A percentile compares a stretch with the other conserved stretches of the same genome.
Evolutionary conservation across 2,113 vertebrate genomes (phyloP).

Genomic region (Nibea coibor): DNA sequence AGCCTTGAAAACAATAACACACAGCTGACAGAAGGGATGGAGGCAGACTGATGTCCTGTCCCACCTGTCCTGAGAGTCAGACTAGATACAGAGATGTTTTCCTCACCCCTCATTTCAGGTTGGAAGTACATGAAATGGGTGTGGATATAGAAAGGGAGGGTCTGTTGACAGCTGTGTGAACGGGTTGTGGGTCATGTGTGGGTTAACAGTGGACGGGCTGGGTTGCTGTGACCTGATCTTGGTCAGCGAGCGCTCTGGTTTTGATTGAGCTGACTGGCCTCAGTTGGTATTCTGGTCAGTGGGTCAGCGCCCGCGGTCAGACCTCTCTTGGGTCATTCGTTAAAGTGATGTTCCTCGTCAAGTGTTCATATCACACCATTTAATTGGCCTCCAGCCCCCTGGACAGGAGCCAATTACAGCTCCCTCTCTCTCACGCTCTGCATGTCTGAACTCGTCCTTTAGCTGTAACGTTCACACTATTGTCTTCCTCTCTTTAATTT

Average conservation of each 20-base stretch:
- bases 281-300: constrained; percentile 68
- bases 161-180: constrained; percentile 29
- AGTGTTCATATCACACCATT: constrained; percentile 68
- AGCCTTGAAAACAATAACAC: too few relatives aligned
- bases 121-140: neutral
- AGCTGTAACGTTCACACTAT: constrained; percentile 1
- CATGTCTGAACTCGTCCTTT: constrained; percentile 21
- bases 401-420: constrained; percentile 62
- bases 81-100: too few relatives aligned
- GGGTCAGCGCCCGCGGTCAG: constrained; percentile 62
- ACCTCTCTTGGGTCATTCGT: constrained; percentile 48
- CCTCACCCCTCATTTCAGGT: neutral
- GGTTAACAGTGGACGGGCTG: constrained; percentile 20
- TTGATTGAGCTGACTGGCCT: constrained; percentile 52
- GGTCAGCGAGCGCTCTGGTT: constrained; percentile 32
- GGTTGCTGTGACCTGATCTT: constrained; percentile 27
- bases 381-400: constrained; percentile 67
- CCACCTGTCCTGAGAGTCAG: too few relatives aligned
- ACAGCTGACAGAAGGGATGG: too few relatives aligned
- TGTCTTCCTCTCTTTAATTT: neutral
- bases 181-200: neutral
- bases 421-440: constrained; percentile 16
- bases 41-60: too few relatives aligned
- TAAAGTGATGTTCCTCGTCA: constrained; percentile 68
- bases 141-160: neutral